Conservation (phyloP, 1,140 invertebrate species). For the Drosophila tristis region DNA sequence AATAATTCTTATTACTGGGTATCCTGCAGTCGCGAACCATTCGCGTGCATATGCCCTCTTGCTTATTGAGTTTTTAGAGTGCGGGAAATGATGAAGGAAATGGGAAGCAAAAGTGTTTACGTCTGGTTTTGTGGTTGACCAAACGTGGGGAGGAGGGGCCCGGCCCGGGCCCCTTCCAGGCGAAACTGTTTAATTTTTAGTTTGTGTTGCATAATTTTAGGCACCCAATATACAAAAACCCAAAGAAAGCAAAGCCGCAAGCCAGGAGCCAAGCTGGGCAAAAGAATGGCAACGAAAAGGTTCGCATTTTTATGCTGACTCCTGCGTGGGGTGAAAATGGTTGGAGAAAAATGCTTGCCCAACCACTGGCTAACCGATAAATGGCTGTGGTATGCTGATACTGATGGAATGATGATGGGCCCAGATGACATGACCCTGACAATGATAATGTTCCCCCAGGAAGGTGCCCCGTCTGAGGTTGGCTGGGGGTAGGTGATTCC, state of each 20-base stretch:
- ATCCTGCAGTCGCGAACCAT: too few species aligned
- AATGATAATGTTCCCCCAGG: too few species aligned
- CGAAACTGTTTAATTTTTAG: slow-evolving; percentile 71
- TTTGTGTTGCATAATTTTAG: slow-evolving; percentile 77
- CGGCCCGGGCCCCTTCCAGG: not conserved
- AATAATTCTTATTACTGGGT: too few species aligned
- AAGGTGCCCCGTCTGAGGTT: too few species aligned
- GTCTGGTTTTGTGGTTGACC: slow-evolving; percentile 67
- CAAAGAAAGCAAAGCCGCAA: slow-evolving; percentile 6
- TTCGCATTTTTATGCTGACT: slow-evolving; percentile 42
- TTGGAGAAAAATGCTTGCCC: not conserved
- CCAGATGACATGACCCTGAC: too few species aligned
- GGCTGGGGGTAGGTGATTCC: slow-evolving; percentile 3
- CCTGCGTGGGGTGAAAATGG: slow-evolving; percentile 3
- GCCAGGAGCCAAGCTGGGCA: slow-evolving; percentile 4
- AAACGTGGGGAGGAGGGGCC: too few species aligned
- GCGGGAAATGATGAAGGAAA: too few species aligned
- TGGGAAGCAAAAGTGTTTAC: slow-evolving; percentile 62
- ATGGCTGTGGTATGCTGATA: too few species aligned
- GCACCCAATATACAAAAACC: slow-evolving; percentile 2
- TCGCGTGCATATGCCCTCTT: too few species aligned
- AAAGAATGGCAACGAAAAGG: slow-evolving; percentile 1
- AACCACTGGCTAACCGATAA: too few species aligned
- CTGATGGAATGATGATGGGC: too few species aligned
- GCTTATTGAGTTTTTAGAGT: too few species aligned